phyloP scores from a whole-genome alignment of 2,113 vertebrate genomes.

The Pholis gunnellus region DNA sequence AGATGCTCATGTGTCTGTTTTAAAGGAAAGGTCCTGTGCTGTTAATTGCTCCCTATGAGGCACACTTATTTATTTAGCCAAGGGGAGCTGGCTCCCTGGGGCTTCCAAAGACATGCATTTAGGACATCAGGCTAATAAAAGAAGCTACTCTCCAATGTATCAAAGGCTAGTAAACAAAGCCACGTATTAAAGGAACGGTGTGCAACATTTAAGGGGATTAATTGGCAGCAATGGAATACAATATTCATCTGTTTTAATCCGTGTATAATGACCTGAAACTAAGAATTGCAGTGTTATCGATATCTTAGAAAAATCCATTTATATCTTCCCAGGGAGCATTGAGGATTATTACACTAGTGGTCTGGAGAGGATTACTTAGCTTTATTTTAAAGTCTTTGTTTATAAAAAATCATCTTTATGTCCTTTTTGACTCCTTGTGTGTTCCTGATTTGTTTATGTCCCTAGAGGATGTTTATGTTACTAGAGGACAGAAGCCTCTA shows the following conservation, averaged over 20 bases:
- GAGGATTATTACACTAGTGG: slow-evolving; percentile 56
- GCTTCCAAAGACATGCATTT: too few species aligned
- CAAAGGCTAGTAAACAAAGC: slow-evolving; percentile 18
- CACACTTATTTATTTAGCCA: slow-evolving; percentile 23
- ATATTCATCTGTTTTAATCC: too few species aligned
- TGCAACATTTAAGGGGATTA: too few species aligned
- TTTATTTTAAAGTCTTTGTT: slow-evolving; percentile 65
- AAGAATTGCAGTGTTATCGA: too few species aligned
- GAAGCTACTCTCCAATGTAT: slow-evolving; percentile 1
- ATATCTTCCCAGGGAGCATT: background rate
- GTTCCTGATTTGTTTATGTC: too few species aligned
- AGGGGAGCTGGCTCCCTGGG: slow-evolving; percentile 34
- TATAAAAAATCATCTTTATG: slow-evolving; percentile 67
- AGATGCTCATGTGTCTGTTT: slow-evolving; percentile 21
- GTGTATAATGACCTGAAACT: too few species aligned
- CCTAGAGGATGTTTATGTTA: too few species aligned
- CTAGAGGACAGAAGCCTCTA: too few species aligned
- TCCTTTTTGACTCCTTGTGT: slow-evolving; percentile 32
- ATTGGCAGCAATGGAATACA: too few species aligned
- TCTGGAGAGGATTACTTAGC: slow-evolving; percentile 62
- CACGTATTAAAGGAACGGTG: background rate
- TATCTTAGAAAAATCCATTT: too few species aligned
- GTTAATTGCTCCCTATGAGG: slow-evolving; percentile 67
- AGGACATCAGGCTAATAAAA: too few species aligned
- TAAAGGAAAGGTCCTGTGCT: slow-evolving; percentile 25